phyloP scores from a whole-genome alignment of 1,140 invertebrate species.

The Tetragonula clypearis region DNA sequence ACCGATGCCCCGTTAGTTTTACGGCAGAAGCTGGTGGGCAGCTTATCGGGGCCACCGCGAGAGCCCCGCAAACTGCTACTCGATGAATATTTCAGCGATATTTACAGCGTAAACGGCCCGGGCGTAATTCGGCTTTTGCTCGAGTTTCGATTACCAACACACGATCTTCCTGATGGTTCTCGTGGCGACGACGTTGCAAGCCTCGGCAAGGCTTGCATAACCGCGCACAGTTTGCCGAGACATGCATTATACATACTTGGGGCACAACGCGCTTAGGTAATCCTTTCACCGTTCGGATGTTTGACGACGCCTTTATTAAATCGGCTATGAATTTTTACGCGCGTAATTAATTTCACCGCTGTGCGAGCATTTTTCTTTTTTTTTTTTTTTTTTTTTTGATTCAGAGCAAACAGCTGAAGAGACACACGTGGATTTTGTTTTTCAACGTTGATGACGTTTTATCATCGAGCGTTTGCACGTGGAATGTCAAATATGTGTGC shows the following conservation, averaged over 20 bases:
- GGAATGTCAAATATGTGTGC: too few species aligned
- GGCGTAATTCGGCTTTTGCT: slow-evolving; percentile 15
- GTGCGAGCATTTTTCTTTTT: too few species aligned
- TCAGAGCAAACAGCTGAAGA: too few species aligned
- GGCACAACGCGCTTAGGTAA: not conserved
- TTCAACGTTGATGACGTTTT: too few species aligned
- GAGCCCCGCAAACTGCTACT: slow-evolving; percentile 21
- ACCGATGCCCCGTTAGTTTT: slow-evolving; percentile 37
- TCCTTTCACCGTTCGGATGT: not conserved
- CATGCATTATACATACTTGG: not conserved
- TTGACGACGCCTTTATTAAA: not conserved
- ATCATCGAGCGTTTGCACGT: too few species aligned
- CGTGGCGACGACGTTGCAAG: not conserved
- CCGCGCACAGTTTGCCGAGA: too few species aligned
- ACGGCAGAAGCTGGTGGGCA: slow-evolving; percentile 29
- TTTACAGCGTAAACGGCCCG: slow-evolving; percentile 26
- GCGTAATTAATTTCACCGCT: too few species aligned
- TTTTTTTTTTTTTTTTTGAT: too few species aligned
- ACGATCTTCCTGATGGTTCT: not conserved
- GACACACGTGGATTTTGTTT: too few species aligned
- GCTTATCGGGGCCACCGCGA: slow-evolving; percentile 41
- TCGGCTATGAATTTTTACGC: not conserved
- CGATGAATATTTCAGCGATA: slow-evolving; percentile 49
- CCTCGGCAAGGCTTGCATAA: not conserved
- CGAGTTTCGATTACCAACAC: slow-evolving; percentile 24